Base-by-base conservation (phyloP, 1,140 invertebrate species). In the Diorhabda sublineata region DNA sequence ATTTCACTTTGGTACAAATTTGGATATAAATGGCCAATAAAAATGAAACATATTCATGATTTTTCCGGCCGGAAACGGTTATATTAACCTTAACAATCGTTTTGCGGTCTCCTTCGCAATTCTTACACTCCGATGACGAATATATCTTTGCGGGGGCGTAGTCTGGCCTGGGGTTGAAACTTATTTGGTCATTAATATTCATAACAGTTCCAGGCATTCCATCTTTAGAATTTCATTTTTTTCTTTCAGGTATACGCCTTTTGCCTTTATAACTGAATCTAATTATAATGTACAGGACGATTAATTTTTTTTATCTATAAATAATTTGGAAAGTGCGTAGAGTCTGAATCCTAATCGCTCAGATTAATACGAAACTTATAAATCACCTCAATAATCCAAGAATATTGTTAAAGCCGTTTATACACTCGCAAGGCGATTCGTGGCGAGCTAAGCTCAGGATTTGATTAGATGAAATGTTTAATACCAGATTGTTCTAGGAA, bases 21-120 rank as follows among this genome's bases (percentile, higher is more conserved):
- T 69, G 70, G 74, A 75, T 78, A 77, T 78, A 80, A 80, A 80
- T 77, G 79, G 76, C 75, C 79, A 76, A 80, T 79, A 79, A 80
- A 80, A 80, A 79, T 80, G 78, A 80, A 80, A 79, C 76, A 79
- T 80, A 80, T 80, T 80, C 79, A 80, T 80, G 78, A 77, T 80
- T 79, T 78, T 79, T 80, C 75, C 77, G 72, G 73, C 71, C 76
- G 76, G 75, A 78, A 79, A 80, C 72, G 69, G 73, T 73, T 73
- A 75, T 77, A 77, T 77, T 78, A 77, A 78, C 75, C 76, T 73
- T 69, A 71, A 69, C 71, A 72, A 75, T 69, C 69, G 70, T 61
- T 68, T 68, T 69, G 66, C 59, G 61, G 58, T 69, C 56, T 44
- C 7, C 67, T 65, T 64, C 66, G 66, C 44, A 58, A 67, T 70